Evolutionary conservation across 2,888 invertebrate genomes (phyloP).

Genomic region (Nomada fucata): DNA sequence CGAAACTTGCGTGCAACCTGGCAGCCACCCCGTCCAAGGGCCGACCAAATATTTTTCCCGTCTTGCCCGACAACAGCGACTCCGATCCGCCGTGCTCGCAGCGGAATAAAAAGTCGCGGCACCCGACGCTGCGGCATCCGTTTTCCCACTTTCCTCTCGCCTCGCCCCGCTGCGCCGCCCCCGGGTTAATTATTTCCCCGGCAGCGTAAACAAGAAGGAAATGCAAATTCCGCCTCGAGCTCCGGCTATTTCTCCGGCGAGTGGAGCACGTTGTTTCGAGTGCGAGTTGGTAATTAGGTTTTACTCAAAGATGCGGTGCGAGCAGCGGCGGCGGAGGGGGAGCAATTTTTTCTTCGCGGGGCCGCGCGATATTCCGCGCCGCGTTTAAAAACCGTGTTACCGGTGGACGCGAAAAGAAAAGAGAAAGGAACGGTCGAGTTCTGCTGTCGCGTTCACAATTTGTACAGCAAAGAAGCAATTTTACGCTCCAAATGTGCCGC

Average conservation of each 20-base stretch:
- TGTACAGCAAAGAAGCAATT: constrained; percentile 38
- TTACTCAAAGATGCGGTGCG: constrained; percentile 6
- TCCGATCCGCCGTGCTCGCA: constrained; percentile 1
- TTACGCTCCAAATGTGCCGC: constrained; percentile 50
- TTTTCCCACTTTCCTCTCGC: neutral
- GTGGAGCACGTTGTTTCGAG: constrained; percentile 38
- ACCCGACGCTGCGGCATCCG: constrained; percentile 17
- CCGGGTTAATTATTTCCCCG: constrained; percentile 61
- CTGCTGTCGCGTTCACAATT: constrained; percentile 16
- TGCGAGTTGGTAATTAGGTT: constrained; percentile 56
- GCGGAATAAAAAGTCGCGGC: constrained; percentile 27
- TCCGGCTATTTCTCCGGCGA: constrained; percentile 14
- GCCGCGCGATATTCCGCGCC: neutral
- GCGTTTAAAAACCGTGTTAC: constrained; percentile 28
- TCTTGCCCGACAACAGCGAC: constrained; percentile 26
- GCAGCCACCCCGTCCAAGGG: constrained; percentile 62
- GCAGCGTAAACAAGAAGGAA: constrained; percentile 49
- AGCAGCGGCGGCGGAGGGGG: neutral
- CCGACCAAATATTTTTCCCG: constrained; percentile 62
- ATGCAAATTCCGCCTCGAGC: constrained; percentile 35
- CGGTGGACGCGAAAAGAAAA: neutral
- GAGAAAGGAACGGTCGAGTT: neutral
- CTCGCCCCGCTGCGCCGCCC: neutral
- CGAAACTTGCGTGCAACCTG: constrained; percentile 65
- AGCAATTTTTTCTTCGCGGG: constrained; percentile 13